These are phyloP conservation scores for Ptiloglossa arizonensis DNA, from an alignment of 1,140 invertebrate genomes.

Conservation along the genomic window DNA sequence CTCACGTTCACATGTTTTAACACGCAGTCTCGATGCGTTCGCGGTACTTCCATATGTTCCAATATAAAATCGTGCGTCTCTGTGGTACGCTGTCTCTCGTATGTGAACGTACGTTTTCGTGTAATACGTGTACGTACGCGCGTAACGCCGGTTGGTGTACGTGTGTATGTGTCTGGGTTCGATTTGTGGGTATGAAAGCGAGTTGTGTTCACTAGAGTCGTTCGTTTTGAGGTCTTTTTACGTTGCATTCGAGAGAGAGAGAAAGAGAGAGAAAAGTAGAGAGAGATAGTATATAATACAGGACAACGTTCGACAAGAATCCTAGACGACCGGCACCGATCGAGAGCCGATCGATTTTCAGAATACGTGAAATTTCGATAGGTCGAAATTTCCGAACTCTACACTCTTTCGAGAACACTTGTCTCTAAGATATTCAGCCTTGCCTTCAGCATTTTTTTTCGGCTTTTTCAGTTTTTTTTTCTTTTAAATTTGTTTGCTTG, in stretches of 20 bases:
- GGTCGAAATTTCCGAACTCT: neutral
- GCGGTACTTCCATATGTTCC: slow-evolving; percentile 21
- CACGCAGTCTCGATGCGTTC: slow-evolving; percentile 33
- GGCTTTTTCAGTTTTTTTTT: slow-evolving; percentile 30
- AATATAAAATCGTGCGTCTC: slow-evolving; percentile 42
- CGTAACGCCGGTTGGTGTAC: neutral
- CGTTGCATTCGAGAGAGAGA: slow-evolving; percentile 1
- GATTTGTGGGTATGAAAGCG: neutral
- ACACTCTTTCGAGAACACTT: neutral
- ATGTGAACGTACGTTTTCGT: neutral
- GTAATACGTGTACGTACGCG: neutral
- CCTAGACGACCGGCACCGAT: neutral
- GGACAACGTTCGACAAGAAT: slow-evolving; percentile 11
- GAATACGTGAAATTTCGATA: neutral
- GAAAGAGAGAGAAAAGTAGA: neutral
- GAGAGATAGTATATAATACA: slow-evolving; percentile 14
- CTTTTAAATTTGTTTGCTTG: slow-evolving; percentile 8
- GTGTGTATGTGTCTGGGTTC: neutral
- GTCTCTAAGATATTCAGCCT: neutral
- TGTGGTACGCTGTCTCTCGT: neutral
- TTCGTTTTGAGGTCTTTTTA: slow-evolving; percentile 6
- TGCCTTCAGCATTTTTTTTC: slow-evolving; percentile 52
- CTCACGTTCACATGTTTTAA: slow-evolving; percentile 49
- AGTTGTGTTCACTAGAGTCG: neutral
- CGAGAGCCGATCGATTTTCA: neutral